Percentiles rank a stretch among this genome's conserved stretches.
These are phyloP conservation scores for Pachyramphus minor DNA, from an alignment of 2,113 vertebrate species.

Conservation along the genomic window DNA sequence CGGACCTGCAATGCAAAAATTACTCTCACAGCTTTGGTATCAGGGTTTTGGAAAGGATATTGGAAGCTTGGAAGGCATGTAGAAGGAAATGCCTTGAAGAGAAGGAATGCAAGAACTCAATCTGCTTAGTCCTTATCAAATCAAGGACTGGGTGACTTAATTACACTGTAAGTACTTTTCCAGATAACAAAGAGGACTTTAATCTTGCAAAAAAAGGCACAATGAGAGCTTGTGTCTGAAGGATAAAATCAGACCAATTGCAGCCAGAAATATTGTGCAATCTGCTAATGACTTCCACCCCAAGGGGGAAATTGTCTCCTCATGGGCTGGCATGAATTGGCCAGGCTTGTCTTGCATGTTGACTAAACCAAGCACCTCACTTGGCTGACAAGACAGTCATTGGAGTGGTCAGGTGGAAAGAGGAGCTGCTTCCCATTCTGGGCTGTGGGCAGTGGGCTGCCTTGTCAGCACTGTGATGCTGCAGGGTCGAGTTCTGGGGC, in stretches of 20 bases:
- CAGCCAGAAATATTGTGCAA: not conserved
- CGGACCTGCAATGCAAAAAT: not conserved
- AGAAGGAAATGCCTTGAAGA: not conserved
- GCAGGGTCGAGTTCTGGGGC: not conserved
- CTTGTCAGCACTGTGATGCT: not conserved
- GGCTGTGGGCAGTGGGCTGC: not conserved
- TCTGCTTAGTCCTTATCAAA: slow-evolving; percentile 31
- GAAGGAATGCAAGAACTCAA: not conserved
- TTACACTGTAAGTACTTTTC: slow-evolving; percentile 30
- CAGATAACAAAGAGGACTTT: slow-evolving; percentile 14
- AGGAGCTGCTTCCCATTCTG: not conserved
- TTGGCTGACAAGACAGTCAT: not conserved
- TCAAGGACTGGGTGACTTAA: slow-evolving; percentile 1
- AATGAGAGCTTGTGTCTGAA: not conserved
- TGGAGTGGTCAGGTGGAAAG: not conserved
- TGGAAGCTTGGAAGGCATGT: not conserved
- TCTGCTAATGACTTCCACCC: not conserved
- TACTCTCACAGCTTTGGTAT: not conserved
- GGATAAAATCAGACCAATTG: not conserved
- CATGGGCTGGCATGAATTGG: not conserved
- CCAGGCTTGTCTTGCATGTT: not conserved
- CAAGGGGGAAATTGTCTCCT: not conserved
- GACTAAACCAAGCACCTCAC: not conserved
- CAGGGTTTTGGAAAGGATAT: not conserved
- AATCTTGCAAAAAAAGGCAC: not conserved